phyloP scores from a whole-genome alignment of 2,888 invertebrate species.

The Acanthosepion esculentum region DNA sequence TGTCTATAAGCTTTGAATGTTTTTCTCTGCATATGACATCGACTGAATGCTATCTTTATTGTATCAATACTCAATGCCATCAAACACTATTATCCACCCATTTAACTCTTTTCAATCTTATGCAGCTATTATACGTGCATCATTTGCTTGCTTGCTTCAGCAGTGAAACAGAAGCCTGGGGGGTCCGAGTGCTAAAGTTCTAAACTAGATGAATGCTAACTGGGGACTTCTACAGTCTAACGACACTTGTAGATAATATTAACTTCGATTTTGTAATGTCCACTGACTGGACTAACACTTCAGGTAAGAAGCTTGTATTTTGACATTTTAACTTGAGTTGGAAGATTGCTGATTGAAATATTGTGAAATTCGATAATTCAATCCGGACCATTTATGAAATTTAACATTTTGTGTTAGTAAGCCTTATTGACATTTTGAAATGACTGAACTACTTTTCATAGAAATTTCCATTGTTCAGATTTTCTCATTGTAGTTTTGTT shows the following conservation, averaged over 20 bases:
- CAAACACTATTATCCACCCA: not conserved
- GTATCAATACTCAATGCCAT: conserved; percentile 33
- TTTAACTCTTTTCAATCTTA: not conserved
- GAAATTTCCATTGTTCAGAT: too few relatives aligned
- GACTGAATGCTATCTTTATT: not conserved
- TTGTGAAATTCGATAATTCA: too few relatives aligned
- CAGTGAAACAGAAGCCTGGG: not conserved
- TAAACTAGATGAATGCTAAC: not conserved
- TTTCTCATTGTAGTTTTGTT: too few relatives aligned
- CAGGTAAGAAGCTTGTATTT: too few relatives aligned
- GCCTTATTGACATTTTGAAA: too few relatives aligned
- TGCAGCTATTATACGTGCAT: not conserved
- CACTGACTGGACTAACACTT: too few relatives aligned
- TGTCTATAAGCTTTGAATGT: not conserved
- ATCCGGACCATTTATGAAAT: too few relatives aligned
- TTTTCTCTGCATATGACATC: not conserved
- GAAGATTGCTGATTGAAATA: too few relatives aligned
- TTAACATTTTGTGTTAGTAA: too few relatives aligned
- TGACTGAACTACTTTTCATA: too few relatives aligned
- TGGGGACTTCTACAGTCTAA: not conserved
- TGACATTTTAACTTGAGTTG: too few relatives aligned
- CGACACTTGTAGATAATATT: not conserved
- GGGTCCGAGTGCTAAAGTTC: not conserved
- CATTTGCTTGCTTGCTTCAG: not conserved
- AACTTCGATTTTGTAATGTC: too few relatives aligned